These are phyloP conservation scores for Anneissia japonica DNA, from an alignment of 35 echinoderm and acorn worm genomes.

Conservation along the genomic window DNA sequence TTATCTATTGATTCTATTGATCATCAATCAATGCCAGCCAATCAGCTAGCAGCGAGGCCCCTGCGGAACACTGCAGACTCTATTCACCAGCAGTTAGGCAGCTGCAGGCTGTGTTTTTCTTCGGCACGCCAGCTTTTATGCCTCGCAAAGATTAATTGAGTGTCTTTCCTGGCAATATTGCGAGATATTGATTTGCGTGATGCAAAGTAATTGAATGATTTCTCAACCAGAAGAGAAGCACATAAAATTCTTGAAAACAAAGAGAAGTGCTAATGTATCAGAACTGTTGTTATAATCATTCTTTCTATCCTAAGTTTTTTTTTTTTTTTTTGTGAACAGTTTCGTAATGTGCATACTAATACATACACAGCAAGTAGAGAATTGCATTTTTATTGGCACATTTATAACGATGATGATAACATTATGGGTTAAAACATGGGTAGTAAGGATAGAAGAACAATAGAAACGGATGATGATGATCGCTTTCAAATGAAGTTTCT, in stretches of 20 bases:
- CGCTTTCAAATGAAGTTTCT: too few relatives aligned
- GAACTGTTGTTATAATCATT: background rate
- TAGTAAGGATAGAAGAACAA: background rate
- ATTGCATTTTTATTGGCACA: background rate
- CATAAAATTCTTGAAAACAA: slow-evolving; percentile 2
- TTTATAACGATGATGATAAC: background rate
- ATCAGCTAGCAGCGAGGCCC: background rate
- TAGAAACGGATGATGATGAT: background rate
- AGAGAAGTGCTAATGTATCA: background rate
- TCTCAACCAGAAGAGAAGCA: background rate
- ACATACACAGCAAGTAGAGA: too few relatives aligned
- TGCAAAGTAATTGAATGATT: background rate
- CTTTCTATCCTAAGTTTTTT: background rate
- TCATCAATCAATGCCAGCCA: background rate
- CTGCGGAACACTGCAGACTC: background rate
- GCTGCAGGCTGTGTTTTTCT: background rate
- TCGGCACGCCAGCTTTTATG: background rate
- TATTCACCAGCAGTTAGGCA: background rate
- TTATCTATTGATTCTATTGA: slow-evolving; percentile 2
- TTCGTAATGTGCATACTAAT: too few relatives aligned
- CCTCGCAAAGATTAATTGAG: background rate
- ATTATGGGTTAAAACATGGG: background rate
- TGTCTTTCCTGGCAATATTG: slow-evolving; percentile 1
- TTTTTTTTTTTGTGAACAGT: too few relatives aligned
- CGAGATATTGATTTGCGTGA: background rate